A percentile compares a stretch with the other conserved stretches of the same genome.
These are phyloP conservation scores for Criorhina ranunculi DNA, from an alignment of 2,888 invertebrate species.

Conservation along the genomic window DNA sequence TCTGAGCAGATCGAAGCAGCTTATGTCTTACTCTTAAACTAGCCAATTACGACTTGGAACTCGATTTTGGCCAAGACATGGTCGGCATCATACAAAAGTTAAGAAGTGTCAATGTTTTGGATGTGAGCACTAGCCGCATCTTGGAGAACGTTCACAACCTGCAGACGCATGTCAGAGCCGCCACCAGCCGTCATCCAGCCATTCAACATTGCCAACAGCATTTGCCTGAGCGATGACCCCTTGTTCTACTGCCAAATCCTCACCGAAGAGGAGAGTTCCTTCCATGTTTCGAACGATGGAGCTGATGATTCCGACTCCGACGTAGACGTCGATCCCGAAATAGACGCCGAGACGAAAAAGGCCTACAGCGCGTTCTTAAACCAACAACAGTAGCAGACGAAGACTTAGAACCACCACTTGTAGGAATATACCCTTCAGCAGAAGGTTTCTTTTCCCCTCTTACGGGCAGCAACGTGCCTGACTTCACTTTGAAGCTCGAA, in stretches of 20 bases:
- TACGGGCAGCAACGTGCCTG: slow-evolving; percentile 52
- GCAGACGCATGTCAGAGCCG: slow-evolving; percentile 75
- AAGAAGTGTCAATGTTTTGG: slow-evolving; percentile 76
- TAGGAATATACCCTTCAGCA: slow-evolving; percentile 54
- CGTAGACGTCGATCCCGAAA: slow-evolving; percentile 85
- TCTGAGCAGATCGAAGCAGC: no score
- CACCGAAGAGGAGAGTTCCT: slow-evolving; percentile 90
- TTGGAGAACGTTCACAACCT: slow-evolving; percentile 78
- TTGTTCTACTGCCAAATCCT: slow-evolving; percentile 90
- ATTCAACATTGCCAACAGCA: slow-evolving; percentile 64
- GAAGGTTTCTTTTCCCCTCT: slow-evolving; percentile 61
- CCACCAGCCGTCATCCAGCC: slow-evolving; percentile 63
- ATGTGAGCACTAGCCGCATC: slow-evolving; percentile 78
- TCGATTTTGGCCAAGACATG: slow-evolving; percentile 78
- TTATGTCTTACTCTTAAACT: slow-evolving; percentile 88
- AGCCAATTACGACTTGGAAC: slow-evolving; percentile 79
- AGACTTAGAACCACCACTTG: slow-evolving; percentile 55
- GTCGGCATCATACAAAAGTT: slow-evolving; percentile 76
- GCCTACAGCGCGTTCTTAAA: slow-evolving; percentile 85
- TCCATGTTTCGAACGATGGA: slow-evolving; percentile 86
- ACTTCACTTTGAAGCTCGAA: no score
- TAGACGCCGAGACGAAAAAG: slow-evolving; percentile 86
- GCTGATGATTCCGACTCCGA: slow-evolving; percentile 81
- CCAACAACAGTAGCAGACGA: slow-evolving; percentile 77
- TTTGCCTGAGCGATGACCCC: slow-evolving; percentile 83